Conservation (phyloP, 2,113 vertebrate genomes). For the Sinocyclocheilus anshuiensis region DNA sequence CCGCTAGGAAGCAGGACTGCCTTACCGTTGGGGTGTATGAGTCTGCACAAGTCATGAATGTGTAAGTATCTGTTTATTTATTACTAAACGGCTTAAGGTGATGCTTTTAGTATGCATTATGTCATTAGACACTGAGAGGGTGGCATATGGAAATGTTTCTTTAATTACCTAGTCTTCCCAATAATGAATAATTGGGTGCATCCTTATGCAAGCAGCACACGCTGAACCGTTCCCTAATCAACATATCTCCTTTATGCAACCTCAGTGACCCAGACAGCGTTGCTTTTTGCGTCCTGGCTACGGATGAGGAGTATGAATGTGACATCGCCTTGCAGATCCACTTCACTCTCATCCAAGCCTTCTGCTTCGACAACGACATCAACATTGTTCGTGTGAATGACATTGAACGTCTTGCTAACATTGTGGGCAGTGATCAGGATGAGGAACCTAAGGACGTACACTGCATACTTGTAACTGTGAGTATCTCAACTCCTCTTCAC, state of each 20-base stretch:
- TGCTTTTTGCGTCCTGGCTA: slow-evolving; percentile 91
- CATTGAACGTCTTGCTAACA: slow-evolving; percentile 82
- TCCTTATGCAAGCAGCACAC: background rate
- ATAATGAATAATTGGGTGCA: background rate
- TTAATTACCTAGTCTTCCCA: too few species aligned
- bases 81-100: background rate
- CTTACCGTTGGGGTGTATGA: slow-evolving; percentile 96
- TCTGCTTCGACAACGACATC: slow-evolving; percentile 98
- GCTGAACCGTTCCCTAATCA: slow-evolving; percentile 41
- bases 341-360: slow-evolving; percentile 86
- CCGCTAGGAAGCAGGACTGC: slow-evolving; percentile 89
- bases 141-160: background rate
- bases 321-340: slow-evolving; percentile 98
- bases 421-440: slow-evolving; percentile 83
- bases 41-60: slow-evolving; percentile 96
- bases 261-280: slow-evolving; percentile 94
- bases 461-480: slow-evolving; percentile 95
- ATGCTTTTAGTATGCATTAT: background rate
- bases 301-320: slow-evolving; percentile 91
- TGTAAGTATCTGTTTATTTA: slow-evolving; percentile 82
- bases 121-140: background rate
- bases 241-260: background rate
- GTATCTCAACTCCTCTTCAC: slow-evolving; percentile 54
- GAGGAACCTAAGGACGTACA: slow-evolving; percentile 89
- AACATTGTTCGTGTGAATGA: slow-evolving; percentile 93